Base-by-base conservation (phyloP, 2,888 invertebrate genomes). In the Ferdinandea cuprea region DNA sequence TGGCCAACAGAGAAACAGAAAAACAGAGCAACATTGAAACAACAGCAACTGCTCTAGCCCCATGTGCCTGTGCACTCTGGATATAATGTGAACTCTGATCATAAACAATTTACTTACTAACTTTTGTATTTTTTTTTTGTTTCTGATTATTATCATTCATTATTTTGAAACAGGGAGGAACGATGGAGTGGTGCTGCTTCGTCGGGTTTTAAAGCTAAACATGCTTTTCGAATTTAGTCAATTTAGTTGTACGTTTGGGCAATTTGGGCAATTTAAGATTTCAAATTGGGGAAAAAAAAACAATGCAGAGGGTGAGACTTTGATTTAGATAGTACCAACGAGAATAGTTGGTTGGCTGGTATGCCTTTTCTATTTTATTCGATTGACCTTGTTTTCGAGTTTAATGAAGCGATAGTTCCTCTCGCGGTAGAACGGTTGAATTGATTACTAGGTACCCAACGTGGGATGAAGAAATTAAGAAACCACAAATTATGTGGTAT, bases 181-280 rank as follows among this genome's bases (percentile, higher is more conserved):
- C 30, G 21, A 42, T 13, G 25, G 25, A 2, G 15, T 40, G 8
- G 58, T 32, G 1, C 15, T 28, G 37, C 56, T 46, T 30, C 17
- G 35, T 50, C 30, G 40, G 13, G 9, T 21, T 44, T 52, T 21
- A 19, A 56, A 30, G 28, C n/a, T 32, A 74, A 68, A 59, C 68
- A 59, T 69, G 40, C 69, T 32, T 63, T 65, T 71, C 40, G 42
- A 46, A 61, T 63, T 50, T 37, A 48, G 58, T 78, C 77, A 71
- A 58, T 66, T 76, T 68, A 50, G 50, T 66, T 13, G 42, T 28
- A 40, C 19, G 61, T 58, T 76, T 65, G 37, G 50, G 65, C 42
- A 72, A 72, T 71, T 71, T 44, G 65, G 65, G 72, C 65, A 78
- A 78, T 78, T 72, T 66, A n/a, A 72, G 35, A 65, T 63, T 63